A percentile compares a stretch with the other conserved stretches of the same genome.
Conservation (phyloP, 2,888 invertebrate species). For the Xestia c-nigrum region DNA sequence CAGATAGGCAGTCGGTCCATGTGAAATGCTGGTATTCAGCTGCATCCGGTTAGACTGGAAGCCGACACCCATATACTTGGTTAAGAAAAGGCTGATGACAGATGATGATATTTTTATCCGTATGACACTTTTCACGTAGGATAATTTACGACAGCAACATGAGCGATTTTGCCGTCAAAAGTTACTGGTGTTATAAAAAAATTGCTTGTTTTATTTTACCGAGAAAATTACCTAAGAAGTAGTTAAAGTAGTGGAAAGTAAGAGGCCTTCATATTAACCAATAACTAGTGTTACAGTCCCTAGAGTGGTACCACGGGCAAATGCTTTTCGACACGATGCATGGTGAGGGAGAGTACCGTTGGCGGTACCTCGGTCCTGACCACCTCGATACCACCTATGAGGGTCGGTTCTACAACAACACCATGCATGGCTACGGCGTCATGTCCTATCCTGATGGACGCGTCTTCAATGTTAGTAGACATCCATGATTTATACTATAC, state of each 20-base stretch:
- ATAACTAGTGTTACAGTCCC: slow-evolving; percentile 70
- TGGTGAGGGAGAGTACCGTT: slow-evolving; percentile 86
- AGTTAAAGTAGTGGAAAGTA: neutral
- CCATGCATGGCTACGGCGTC: slow-evolving; percentile 89
- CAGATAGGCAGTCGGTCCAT: too few species aligned
- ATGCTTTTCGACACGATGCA: slow-evolving; percentile 87
- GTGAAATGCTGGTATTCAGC: too few species aligned
- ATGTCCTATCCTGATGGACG: slow-evolving; percentile 88
- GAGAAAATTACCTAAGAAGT: neutral
- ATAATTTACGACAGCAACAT: neutral
- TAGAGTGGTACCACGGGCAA: slow-evolving; percentile 85
- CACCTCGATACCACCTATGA: slow-evolving; percentile 82
- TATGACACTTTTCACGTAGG: neutral
- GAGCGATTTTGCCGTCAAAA: neutral
- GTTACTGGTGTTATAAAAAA: neutral
- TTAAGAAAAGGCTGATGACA: too few species aligned
- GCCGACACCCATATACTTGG: too few species aligned
- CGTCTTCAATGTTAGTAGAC: slow-evolving; percentile 77
- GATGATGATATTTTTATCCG: neutral
- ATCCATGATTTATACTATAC: neutral
- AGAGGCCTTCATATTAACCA: neutral
- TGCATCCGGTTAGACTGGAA: too few species aligned
- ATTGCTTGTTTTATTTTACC: neutral
- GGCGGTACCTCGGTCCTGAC: slow-evolving; percentile 74
- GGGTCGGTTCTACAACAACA: slow-evolving; percentile 88